Conservation (phyloP, 2,888 invertebrate species). For the Drosophila paranaensis region DNA sequence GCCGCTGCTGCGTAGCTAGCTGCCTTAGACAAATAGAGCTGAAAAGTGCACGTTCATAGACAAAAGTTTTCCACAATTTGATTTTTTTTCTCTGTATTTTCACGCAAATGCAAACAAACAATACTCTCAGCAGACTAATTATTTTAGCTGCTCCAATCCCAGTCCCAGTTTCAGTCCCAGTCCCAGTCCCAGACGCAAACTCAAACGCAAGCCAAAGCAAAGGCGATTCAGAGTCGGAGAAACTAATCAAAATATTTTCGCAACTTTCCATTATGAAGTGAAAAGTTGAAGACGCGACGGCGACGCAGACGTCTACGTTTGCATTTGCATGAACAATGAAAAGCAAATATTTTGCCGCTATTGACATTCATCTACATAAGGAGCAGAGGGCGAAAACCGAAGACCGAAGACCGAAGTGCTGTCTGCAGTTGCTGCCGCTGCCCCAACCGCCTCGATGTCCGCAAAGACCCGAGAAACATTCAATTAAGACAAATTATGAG, state of each 20-base stretch:
- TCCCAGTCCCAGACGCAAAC: conserved; percentile 24
- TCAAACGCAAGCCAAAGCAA: conserved; percentile 23
- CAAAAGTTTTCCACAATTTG: conserved; percentile 50
- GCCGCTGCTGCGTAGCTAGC: conserved; percentile 7
- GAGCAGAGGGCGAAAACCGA: conserved; percentile 27
- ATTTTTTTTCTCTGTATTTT: conserved; percentile 30
- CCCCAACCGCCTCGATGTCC: not conserved
- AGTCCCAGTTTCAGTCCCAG: conserved; percentile 2
- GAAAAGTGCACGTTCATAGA: conserved; percentile 66
- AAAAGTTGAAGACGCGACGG: conserved; percentile 72
- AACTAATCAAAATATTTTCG: conserved; percentile 80
- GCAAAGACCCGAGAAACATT: conserved; percentile 37
- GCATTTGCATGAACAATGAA: conserved; percentile 80
- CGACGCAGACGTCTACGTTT: conserved; percentile 64
- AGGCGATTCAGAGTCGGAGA: conserved; percentile 36
- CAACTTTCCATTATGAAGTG: conserved; percentile 81
- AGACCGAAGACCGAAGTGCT: not conserved
- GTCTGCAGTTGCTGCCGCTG: conserved; percentile 2
- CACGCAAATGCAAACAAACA: conserved; percentile 76
- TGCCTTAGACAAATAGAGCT: conserved; percentile 48
- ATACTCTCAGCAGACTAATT: conserved; percentile 78
- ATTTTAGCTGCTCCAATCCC: conserved; percentile 62
- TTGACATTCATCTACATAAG: conserved; percentile 75
- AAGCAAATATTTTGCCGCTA: conserved; percentile 79
- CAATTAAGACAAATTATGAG: conserved; percentile 79